Evolutionary conservation across 2,113 vertebrate genomes (phyloP).

Genomic region (Phylloscopus trochiloides): DNA sequence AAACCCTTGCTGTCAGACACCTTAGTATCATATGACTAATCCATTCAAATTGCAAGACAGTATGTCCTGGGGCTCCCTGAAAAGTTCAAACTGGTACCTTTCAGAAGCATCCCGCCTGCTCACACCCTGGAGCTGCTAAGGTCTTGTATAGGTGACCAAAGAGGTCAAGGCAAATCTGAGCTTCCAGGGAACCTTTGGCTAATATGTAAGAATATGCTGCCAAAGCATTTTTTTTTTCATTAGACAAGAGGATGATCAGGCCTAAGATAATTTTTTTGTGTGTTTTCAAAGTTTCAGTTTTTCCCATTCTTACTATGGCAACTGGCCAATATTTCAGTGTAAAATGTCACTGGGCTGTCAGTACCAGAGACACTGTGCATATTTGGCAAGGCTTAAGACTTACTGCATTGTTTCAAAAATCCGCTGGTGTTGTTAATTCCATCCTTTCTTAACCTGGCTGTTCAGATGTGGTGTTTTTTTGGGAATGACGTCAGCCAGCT

Average conservation of each 20-base stretch:
- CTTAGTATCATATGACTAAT: background rate
- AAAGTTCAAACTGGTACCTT: background rate
- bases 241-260: background rate
- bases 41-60: background rate
- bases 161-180: background rate
- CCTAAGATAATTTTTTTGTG: background rate
- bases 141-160: background rate
- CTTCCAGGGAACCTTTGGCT: background rate
- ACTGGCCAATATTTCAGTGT: background rate
- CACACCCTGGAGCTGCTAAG: background rate
- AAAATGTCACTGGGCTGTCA: background rate
- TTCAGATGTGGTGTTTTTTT: background rate
- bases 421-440: background rate
- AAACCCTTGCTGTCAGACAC: background rate
- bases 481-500: background rate
- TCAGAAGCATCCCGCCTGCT: background rate
- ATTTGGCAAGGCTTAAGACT: background rate
- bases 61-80: background rate
- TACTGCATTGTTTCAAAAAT: background rate
- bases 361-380: background rate
- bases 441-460: background rate
- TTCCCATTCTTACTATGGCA: background rate
- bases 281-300: background rate
- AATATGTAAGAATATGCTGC: background rate
- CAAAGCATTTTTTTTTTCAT: slow-evolving; percentile 16